Evolutionary conservation across 1,140 invertebrate genomes (phyloP), one percentile per base, ranked within the genome.

Genomic region (Antheraea mylitta): DNA sequence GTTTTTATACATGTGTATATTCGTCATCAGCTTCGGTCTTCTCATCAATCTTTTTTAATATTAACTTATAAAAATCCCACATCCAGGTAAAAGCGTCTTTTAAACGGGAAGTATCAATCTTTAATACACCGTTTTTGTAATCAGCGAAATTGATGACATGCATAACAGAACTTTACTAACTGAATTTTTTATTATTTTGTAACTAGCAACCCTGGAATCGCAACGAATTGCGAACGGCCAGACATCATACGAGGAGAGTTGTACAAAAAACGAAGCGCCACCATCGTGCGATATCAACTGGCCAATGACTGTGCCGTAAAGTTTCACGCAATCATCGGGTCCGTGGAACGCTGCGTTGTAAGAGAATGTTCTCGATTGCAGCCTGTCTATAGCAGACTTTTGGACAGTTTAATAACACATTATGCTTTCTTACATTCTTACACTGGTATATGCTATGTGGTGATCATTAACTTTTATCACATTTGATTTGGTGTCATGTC

Each of bases 241-340:
- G 45, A 53, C 45, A 53, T 53, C 45, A 53, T n/a, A 53, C 45
- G 45, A 53, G 11, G 45, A 53, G 45, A 53, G 45, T 53, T 53
- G 45, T 13, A 5, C 16, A 53, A 53, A 53, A 53, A 53, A 16
- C 45, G 11, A 53, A 53, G 45, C 45, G 45, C 45, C 45, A 53
- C 11, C 45, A 53, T 53, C 45, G 13, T 53, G 45, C 45, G 45
- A 53, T 53, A 53, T 16, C 45, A 13, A 53, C 45, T 53, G 16
- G 16, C 45, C 45, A 53, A 53, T 53, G 45, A 53, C 11, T 16
- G 45, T 13, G 16, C 13, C 16, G 45, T 53, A 53, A 2, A 53
- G 16, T 53, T 53, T 53, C 45, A 53, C 45, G 45, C 45, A 7
- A 53, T 53, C 10, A 53, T 53, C 16, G 45, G 45, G 16, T 13